Evolutionary conservation across 2,888 invertebrate species (phyloP).

Genomic region (Tetragonisca angustula): DNA sequence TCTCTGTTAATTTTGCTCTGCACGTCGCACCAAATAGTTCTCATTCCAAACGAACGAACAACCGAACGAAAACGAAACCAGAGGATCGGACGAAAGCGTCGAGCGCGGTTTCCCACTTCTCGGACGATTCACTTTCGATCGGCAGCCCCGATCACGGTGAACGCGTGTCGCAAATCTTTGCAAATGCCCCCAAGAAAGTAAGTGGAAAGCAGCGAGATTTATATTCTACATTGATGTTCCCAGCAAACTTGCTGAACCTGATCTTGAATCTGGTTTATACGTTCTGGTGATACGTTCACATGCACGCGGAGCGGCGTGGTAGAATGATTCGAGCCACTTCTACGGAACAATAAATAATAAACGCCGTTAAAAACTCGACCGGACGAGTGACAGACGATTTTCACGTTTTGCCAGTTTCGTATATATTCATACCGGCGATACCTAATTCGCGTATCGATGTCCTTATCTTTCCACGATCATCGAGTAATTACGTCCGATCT

Average conservation of each 20-base stretch:
- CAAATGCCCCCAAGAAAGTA: slow-evolving; percentile 55
- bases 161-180: slow-evolving; percentile 50
- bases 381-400: slow-evolving; percentile 24
- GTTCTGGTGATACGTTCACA: slow-evolving; percentile 37
- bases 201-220: slow-evolving; percentile 58
- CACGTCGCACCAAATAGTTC: too few species aligned
- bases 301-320: slow-evolving; percentile 24
- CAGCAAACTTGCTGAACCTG: slow-evolving; percentile 59
- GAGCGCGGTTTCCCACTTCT: slow-evolving; percentile 5
- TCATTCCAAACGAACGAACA: too few species aligned
- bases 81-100: not conserved
- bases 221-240: slow-evolving; percentile 59
- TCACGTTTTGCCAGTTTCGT: not conserved
- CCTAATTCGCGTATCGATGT: not conserved
- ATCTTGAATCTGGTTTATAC: slow-evolving; percentile 61
- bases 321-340: slow-evolving; percentile 51
- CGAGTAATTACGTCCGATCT: not conserved
- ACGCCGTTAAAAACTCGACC: slow-evolving; percentile 36
- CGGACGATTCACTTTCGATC: slow-evolving; percentile 51
- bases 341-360: slow-evolving; percentile 56
- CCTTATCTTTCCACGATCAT: not conserved
- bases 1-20: too few species aligned
- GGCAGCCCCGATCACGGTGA: slow-evolving; percentile 2
- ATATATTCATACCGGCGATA: not conserved
- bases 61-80: too few species aligned